Percentiles rank a stretch among this genome's conserved stretches.
Conservation (phyloP, 2,113 vertebrate genomes). For the Irena cyanogastra region DNA sequence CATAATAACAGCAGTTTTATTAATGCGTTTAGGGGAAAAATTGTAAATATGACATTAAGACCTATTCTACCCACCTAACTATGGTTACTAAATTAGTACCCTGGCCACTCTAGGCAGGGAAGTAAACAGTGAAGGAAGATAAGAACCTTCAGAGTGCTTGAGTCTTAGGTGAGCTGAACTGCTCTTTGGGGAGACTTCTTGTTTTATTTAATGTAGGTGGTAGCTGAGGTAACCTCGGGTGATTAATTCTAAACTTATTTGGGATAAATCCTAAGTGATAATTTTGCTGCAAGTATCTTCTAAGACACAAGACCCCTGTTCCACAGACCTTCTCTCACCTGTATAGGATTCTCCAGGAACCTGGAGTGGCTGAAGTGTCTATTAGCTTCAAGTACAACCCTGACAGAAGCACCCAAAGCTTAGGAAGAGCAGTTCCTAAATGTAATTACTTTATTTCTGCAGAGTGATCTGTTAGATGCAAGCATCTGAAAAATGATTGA, state of each 20-base stretch:
- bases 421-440: not conserved
- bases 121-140: not conserved
- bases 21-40: not conserved
- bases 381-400: not conserved
- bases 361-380: not conserved
- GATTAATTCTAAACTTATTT: not conserved
- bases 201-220: not conserved
- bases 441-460: not conserved
- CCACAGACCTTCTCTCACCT: not conserved
- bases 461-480: not conserved
- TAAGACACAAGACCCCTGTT: not conserved
- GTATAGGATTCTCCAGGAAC: not conserved
- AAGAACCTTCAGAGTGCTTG: not conserved
- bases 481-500: not conserved
- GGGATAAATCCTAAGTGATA: not conserved
- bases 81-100: not conserved
- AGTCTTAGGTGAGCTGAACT: not conserved
- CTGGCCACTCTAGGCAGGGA: not conserved
- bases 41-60: not conserved
- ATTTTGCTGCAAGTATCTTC: not conserved
- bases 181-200: not conserved
- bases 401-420: not conserved
- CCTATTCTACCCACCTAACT: not conserved
- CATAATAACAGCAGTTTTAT: not conserved
- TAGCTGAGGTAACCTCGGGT: not conserved